Evolutionary conservation across 1,140 invertebrate genomes (phyloP), one percentile per base, ranked within the genome.

Genomic region (Ericerus pela): DNA sequence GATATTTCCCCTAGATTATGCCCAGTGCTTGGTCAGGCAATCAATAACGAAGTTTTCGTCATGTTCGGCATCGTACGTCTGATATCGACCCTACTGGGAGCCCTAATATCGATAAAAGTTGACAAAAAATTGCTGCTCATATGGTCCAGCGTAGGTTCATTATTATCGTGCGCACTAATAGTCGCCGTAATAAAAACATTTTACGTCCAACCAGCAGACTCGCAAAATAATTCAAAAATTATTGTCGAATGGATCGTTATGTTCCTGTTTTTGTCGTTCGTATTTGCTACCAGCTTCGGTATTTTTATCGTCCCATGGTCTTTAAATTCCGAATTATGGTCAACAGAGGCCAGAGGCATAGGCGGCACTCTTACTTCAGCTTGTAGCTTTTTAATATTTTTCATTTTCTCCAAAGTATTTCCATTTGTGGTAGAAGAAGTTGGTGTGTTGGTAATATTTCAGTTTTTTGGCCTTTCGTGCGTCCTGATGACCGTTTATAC

Each of bases 241-340:
- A n/a, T n/a, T n/a, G n/a, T 12, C 16, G 16, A 55, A 8, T 27
- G 27, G 53, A 64, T 71, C n/a, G 70, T 72, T 2, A 65, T 75
- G 1, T 18, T 70, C 0, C 72, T 71, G 16, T 61, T 78, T 1
- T 47, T 74, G 2, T 64, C 72, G 28, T 79, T 76, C 60, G 71
- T 77, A 6, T 73, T 70, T 53, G 71, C 73, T 28, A 73, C 74
- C 58, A 70, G 75, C 1, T 60, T 76, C 8, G 78, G 78, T 4
- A 70, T 75, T 55, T 62, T 75, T n/a, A 70, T 75, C 2, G 72
- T 85, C 58, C 82, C 82, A 1, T 83, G 80, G 79, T 75, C 76
- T 0, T 57, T 79, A 4, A 75, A 77, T 26, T 72, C 70, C 0
- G 74, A 77, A 67, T 58, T 71, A 2, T 30, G 65, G 20, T 62